Evolutionary conservation across 92 coral and sea anemone species (phyloP).

Genomic region (Micromussa lordhowensis): DNA sequence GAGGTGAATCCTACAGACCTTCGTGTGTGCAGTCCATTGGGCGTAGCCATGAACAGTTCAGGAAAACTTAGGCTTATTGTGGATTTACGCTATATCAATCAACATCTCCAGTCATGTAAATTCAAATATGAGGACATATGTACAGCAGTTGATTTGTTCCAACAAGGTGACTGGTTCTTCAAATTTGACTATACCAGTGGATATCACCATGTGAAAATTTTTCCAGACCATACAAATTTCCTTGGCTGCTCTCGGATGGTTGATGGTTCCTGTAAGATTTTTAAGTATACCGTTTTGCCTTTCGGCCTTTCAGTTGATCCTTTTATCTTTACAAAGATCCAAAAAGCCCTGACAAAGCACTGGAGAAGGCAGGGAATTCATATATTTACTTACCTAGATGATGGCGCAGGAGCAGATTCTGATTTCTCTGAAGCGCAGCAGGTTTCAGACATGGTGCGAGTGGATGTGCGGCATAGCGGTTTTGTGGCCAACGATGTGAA

Average conservation of each 20-base stretch:
- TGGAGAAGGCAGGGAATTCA: conserved; percentile 59
- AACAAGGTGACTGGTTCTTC: too few relatives aligned
- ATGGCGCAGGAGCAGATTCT: conserved; percentile 59
- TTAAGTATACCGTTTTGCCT: conserved; percentile 45
- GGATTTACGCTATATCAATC: too few relatives aligned
- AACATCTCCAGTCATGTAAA: too few relatives aligned
- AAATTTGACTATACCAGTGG: too few relatives aligned
- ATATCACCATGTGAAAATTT: conserved; percentile 66
- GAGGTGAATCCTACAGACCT: too few relatives aligned
- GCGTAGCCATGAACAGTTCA: too few relatives aligned
- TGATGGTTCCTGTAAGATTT: conserved; percentile 12
- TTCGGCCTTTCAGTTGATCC: conserved; percentile 46
- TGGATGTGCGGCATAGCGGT: too few relatives aligned
- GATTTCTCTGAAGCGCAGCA: conserved; percentile 14
- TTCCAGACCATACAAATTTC: conserved; percentile 51
- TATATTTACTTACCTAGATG: too few relatives aligned
- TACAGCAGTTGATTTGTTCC: too few relatives aligned
- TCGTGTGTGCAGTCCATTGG: too few relatives aligned
- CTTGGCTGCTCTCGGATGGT: conserved; percentile 61
- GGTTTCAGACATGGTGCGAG: conserved; percentile 14
- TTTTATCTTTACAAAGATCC: conserved; percentile 47
- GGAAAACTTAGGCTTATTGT: too few relatives aligned
- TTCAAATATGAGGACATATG: too few relatives aligned
- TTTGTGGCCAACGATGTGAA: conserved; percentile 39
- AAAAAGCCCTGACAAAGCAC: conserved; percentile 49